A percentile compares a stretch with the other conserved stretches of the same genome.
Conservation (phyloP, 2,797 vertebrate genomes). For the Adelosebastes latens region DNA sequence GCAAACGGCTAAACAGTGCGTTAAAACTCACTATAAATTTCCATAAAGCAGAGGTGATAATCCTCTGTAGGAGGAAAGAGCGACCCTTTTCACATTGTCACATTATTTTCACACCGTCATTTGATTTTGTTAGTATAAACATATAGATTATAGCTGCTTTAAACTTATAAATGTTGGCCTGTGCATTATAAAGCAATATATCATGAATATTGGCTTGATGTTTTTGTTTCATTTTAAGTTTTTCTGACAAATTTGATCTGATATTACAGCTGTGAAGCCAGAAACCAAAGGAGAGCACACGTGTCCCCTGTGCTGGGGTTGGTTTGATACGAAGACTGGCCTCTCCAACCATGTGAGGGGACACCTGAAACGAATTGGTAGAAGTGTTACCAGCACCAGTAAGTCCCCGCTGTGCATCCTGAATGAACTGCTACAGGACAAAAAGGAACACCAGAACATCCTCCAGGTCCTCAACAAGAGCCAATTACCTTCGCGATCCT, state of each 20-base stretch:
- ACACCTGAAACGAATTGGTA: constrained; percentile 92
- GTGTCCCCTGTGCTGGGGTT: constrained; percentile 91
- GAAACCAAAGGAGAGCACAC: constrained; percentile 89
- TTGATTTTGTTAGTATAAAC: background rate
- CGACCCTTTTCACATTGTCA: background rate
- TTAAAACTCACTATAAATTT: background rate
- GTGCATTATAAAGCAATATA: background rate
- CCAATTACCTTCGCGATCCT: constrained; percentile 84
- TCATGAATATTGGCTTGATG: background rate
- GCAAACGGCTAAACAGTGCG: too few species aligned
- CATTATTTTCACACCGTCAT: background rate
- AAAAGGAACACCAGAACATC: constrained; percentile 88
- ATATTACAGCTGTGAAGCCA: constrained; percentile 85
- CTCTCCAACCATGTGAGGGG: constrained; percentile 95
- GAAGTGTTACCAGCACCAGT: constrained; percentile 87
- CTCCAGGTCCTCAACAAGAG: constrained; percentile 86
- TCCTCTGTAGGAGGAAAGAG: background rate
- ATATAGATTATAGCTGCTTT: background rate
- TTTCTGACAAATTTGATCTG: constrained; percentile 20
- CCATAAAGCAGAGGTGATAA: background rate
- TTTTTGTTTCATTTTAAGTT: background rate
- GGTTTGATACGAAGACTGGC: constrained; percentile 95
- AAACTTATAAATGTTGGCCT: background rate
- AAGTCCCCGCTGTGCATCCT: constrained; percentile 92
- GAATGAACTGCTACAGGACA: constrained; percentile 91